Percentiles rank a stretch among this genome's conserved stretches.
Conservation (phyloP, 2,888 invertebrate genomes). For the Tenthredo notha region DNA sequence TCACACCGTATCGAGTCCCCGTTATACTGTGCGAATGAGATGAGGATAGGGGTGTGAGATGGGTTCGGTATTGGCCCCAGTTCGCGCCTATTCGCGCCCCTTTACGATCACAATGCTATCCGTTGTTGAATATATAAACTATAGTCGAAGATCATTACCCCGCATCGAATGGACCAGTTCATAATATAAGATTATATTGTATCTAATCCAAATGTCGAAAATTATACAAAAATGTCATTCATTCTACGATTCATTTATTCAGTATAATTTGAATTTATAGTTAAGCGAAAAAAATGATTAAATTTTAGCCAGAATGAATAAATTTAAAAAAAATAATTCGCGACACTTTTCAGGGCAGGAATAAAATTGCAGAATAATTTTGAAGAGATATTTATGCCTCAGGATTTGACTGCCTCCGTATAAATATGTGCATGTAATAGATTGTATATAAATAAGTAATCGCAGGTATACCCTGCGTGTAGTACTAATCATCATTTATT, state of each 20-base stretch:
- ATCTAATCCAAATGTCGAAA: neutral
- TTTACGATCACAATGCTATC: conserved; percentile 56
- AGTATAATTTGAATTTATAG: neutral
- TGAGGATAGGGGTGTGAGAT: conserved; percentile 52
- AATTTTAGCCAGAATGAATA: neutral
- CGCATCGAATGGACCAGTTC: conserved; percentile 52
- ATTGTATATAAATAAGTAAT: neutral
- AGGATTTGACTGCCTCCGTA: neutral
- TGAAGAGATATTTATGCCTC: neutral
- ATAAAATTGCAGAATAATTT: neutral
- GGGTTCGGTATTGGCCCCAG: conserved; percentile 62
- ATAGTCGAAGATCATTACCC: conserved; percentile 58
- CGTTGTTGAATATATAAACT: conserved; percentile 51
- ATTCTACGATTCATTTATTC: neutral
- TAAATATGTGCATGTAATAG: neutral
- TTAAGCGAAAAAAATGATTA: neutral
- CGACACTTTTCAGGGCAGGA: neutral
- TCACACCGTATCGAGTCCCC: conserved; percentile 62
- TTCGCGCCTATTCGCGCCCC: conserved; percentile 60
- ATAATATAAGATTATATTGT: conserved; percentile 32
- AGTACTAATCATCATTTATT: conserved; percentile 5
- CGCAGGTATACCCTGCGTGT: neutral
- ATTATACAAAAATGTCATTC: neutral
- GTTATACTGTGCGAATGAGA: neutral
- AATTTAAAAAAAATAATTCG: neutral